These are phyloP conservation scores for Fragum fragum DNA, from an alignment of 2,888 invertebrate species.

Conservation along the genomic window DNA sequence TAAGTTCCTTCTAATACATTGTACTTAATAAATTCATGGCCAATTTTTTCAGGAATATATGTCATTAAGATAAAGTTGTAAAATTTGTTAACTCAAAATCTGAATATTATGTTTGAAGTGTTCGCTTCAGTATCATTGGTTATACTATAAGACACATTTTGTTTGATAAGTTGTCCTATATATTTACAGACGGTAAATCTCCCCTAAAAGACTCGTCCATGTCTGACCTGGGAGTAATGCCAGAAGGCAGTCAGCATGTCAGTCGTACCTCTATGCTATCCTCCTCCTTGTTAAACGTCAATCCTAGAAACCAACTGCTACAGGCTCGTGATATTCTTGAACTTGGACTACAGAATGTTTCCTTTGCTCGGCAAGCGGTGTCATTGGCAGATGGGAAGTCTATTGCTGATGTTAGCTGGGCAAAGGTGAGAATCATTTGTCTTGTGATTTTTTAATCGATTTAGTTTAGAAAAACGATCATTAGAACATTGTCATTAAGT, in stretches of 20 bases:
- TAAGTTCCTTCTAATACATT: no score
- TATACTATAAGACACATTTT: no score
- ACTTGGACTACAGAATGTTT: slow-evolving; percentile 83
- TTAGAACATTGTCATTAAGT: no score
- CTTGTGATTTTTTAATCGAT: no score
- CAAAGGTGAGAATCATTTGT: slow-evolving; percentile 83
- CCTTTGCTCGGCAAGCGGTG: slow-evolving; percentile 81
- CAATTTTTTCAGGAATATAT: no score
- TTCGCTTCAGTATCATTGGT: no score
- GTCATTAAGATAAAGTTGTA: no score
- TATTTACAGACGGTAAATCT: slow-evolving; percentile 68
- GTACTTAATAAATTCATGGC: no score
- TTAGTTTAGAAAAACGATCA: no score
- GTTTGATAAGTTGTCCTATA: no score
- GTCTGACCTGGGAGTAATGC: slow-evolving; percentile 68
- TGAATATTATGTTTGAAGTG: no score
- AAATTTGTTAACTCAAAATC: no score
- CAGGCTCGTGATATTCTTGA: slow-evolving; percentile 84
- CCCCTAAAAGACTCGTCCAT: slow-evolving; percentile 76
- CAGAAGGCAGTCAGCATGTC: slow-evolving; percentile 68
- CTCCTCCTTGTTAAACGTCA: slow-evolving; percentile 74
- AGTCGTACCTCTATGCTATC: slow-evolving; percentile 75
- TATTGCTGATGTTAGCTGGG: slow-evolving; percentile 85
- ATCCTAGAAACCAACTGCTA: slow-evolving; percentile 76
- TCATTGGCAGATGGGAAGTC: slow-evolving; percentile 82